Percentiles rank a stretch among this genome's conserved stretches.
phyloP scores from a whole-genome alignment of 2,797 vertebrate genomes.

The Fundulus diaphanus region DNA sequence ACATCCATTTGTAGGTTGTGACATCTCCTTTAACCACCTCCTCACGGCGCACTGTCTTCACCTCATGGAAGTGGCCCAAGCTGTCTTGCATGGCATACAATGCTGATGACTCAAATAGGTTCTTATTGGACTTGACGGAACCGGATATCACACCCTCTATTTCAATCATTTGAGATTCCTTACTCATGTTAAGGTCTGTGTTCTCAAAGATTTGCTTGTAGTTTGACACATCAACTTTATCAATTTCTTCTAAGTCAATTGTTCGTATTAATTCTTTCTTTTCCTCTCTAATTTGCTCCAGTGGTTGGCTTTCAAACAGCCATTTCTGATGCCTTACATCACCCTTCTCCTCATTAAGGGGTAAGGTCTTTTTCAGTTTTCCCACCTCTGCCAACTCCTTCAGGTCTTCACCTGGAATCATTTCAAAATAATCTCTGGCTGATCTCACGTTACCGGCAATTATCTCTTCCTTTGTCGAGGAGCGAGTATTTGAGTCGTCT shows the following conservation, averaged over 20 bases:
- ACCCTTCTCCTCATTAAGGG: conserved; percentile 87
- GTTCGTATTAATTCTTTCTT: conserved; percentile 85
- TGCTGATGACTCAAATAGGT: conserved; percentile 88
- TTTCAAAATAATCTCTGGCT: conserved; percentile 91
- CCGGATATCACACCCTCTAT: conserved; percentile 87
- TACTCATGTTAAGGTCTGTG: conserved; percentile 77
- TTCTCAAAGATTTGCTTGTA: conserved; percentile 90
- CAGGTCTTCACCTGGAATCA: conserved; percentile 82
- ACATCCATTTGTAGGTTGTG: conserved; percentile 92
- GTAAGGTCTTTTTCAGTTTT: conserved; percentile 83
- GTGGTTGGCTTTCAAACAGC: conserved; percentile 90
- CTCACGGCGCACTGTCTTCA: conserved; percentile 90
- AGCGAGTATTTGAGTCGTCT: conserved; percentile 79
- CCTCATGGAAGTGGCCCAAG: conserved; percentile 89
- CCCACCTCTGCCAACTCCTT: conserved; percentile 87
- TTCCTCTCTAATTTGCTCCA: conserved; percentile 90
- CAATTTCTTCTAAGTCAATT: conserved; percentile 88
- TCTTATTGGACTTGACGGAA: conserved; percentile 87
- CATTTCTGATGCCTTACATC: conserved; percentile 91
- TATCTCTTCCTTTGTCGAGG: conserved; percentile 80
- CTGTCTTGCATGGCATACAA: conserved; percentile 92
- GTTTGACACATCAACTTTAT: conserved; percentile 88
- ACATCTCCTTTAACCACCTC: conserved; percentile 93
- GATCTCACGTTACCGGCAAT: conserved; percentile 88
- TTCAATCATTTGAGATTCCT: conserved; percentile 85